Base-by-base conservation (phyloP, 2,113 vertebrate genomes). In the Probosciger aterrimus region DNA sequence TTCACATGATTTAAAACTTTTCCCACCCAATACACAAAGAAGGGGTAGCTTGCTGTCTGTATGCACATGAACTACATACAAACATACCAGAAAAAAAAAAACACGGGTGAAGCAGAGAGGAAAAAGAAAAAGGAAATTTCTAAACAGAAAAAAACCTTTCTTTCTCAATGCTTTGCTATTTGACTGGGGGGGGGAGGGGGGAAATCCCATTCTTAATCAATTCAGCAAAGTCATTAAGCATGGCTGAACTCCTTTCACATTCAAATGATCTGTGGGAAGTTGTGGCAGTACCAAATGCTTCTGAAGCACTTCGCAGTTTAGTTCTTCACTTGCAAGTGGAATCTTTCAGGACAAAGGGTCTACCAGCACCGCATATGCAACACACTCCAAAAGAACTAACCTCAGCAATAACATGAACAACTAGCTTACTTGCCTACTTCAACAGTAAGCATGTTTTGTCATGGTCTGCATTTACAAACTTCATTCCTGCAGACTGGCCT, bases 391-490 rank as follows among this genome's bases (percentile, higher is more conserved):
- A 70, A 78, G 44, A 82, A 80, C 5, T 4, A 76, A 52, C 22
- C 20, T 57, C 28, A 82, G 18, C 31, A 73, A 6, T 20, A 80
- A 76, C 24, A 25, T 10, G n/a, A 62, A 55, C 35, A 39, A 39
- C 39, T 47, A 33, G 4, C 30, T 89, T 35, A 82, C 69, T 41
- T 7, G 6, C 44, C 80, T 27, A n/a, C 28, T 90, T 70, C 0
- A 1, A 35, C 67, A 88, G n/a, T 0, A 4, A 79, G 50, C 10
- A 15, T 0, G 0, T 23, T 67, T 57, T 53, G 22, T 28, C 49
- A 35, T 0, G 1, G 14, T 11, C 67, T 76, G 60, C 31, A 13
- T 18, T 65, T 47, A 59, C 37, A 84, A 60, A 47, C 30, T 60
- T 53, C 16, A 4, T 33, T 87, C 28, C 46, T 49, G 53, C 50